Evolutionary conservation across 2,888 invertebrate genomes (phyloP).

Genomic region (Branchinecta sandiegonensis): DNA sequence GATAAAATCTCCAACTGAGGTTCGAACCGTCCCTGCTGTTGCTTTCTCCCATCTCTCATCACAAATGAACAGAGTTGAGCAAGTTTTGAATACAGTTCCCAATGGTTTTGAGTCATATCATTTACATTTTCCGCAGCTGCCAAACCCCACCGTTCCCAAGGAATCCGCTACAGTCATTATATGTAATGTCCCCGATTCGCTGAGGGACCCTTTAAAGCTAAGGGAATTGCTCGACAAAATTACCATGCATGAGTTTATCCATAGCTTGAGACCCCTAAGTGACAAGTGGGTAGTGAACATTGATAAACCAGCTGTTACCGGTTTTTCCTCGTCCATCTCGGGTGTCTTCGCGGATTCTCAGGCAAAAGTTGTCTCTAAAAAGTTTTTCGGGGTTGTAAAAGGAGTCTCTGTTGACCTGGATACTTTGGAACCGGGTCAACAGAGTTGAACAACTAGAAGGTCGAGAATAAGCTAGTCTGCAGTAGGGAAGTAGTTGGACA

Average conservation of each 20-base stretch:
- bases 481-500: too few relatives aligned
- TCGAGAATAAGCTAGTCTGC: too few relatives aligned
- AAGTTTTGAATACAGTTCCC: not conserved
- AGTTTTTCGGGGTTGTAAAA: too few relatives aligned
- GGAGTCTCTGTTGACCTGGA: too few relatives aligned
- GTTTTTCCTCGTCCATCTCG: too few relatives aligned
- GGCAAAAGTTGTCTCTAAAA: too few relatives aligned
- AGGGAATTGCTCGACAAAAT: conserved; percentile 2
- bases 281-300: conserved; percentile 3
- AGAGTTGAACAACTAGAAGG: too few relatives aligned
- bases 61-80: not conserved
- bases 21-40: not conserved
- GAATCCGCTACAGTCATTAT: not conserved
- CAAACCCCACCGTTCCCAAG: not conserved
- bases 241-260: not conserved
- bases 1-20: conserved; percentile 1
- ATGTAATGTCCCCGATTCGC: not conserved
- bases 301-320: not conserved
- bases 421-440: too few relatives aligned
- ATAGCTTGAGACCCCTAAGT: not conserved
- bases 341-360: too few relatives aligned
- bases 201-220: not conserved
- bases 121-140: not conserved
- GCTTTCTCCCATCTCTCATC: not conserved
- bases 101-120: conserved; percentile 7